Conservation (phyloP, 2,797 vertebrate genomes). For the Clarias pachynema region DNA sequence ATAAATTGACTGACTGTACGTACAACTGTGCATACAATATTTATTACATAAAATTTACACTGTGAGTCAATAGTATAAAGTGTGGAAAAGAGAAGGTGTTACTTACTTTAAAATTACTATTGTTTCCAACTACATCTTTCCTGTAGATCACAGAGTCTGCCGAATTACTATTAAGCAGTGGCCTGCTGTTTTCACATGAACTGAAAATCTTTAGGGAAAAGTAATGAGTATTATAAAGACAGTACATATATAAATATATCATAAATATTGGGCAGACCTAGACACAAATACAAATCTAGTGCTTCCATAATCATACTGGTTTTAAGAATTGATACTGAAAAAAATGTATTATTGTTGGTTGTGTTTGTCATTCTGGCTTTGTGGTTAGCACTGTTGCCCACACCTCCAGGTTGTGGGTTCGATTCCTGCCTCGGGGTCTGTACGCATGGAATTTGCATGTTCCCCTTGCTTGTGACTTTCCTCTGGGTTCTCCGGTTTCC, state of each 20-base stretch:
- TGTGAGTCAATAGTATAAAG: neutral
- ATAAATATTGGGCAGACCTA: neutral
- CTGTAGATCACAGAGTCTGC: constrained; percentile 43
- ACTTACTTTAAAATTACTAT: constrained; percentile 69
- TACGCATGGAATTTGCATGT: too few species aligned
- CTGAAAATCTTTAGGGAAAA: constrained; percentile 41
- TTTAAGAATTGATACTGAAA: neutral
- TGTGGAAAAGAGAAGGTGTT: neutral
- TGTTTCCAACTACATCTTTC: constrained; percentile 62
- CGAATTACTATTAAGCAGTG: constrained; percentile 5
- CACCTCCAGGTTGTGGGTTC: too few species aligned
- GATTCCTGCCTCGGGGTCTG: too few species aligned
- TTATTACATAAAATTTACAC: neutral
- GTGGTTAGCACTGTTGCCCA: too few species aligned
- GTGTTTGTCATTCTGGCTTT: too few species aligned
- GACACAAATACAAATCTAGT: neutral
- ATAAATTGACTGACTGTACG: neutral
- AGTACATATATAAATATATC: too few species aligned
- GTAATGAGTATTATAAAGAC: neutral
- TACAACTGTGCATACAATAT: neutral
- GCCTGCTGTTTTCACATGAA: constrained; percentile 40
- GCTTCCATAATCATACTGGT: neutral
- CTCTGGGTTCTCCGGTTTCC: too few species aligned
- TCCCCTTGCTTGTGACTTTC: too few species aligned
- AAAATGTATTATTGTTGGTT: too few species aligned